phyloP scores from a whole-genome alignment of 92 coral and sea anemone genomes.

The Porites evermanni region DNA sequence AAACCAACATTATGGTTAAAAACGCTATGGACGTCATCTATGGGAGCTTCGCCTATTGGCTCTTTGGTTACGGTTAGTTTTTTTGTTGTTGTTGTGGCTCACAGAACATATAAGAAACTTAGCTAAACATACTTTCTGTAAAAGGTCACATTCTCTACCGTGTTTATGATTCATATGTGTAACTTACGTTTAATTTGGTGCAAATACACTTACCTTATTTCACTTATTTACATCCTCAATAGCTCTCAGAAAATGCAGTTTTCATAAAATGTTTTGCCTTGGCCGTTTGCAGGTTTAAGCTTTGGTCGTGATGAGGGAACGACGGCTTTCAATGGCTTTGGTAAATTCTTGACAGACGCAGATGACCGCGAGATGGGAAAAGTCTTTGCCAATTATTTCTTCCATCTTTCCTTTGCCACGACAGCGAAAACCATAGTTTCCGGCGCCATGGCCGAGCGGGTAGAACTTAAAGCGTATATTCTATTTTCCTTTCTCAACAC shows the following conservation, averaged over 20 bases:
- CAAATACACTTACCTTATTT: too few relatives aligned
- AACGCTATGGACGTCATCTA: conserved; percentile 84
- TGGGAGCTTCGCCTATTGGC: conserved; percentile 86
- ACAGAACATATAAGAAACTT: too few relatives aligned
- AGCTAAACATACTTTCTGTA: too few relatives aligned
- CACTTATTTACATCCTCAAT: too few relatives aligned
- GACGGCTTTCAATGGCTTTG: conserved; percentile 77
- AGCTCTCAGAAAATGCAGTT: too few relatives aligned
- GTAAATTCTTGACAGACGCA: conserved; percentile 76
- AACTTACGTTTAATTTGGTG: too few relatives aligned
- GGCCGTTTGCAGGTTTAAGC: conserved; percentile 40
- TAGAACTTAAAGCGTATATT: conserved; percentile 77
- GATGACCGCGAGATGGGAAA: conserved; percentile 75
- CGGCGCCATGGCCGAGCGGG: conserved; percentile 93
- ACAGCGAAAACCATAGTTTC: conserved; percentile 87
- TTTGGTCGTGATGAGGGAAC: conserved; percentile 64
- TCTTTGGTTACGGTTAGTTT: conserved; percentile 77
- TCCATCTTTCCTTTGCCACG: conserved; percentile 86
- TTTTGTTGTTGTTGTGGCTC: not conserved
- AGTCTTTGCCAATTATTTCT: conserved; percentile 84
- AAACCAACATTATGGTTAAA: conserved; percentile 84
- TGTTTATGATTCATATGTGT: too few relatives aligned
- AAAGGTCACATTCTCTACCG: too few relatives aligned
- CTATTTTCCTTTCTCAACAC: conserved; percentile 83
- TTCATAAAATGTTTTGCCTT: not conserved